Conservation (phyloP, 2,888 invertebrate species). For the Allophyes oxyacanthae region DNA sequence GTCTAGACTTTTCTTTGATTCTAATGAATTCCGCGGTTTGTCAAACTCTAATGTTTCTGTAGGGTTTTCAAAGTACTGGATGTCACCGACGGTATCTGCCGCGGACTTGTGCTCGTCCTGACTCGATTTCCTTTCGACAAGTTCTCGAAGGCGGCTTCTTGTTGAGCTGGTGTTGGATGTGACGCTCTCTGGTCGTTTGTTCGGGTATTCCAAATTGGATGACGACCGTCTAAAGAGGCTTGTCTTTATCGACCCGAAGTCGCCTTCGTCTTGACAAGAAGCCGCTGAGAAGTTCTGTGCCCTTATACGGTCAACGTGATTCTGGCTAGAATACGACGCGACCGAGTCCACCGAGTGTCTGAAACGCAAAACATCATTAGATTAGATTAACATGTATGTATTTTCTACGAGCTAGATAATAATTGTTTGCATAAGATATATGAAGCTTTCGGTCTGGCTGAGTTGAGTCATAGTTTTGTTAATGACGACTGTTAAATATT, state of each 20-base stretch:
- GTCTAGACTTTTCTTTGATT: slow-evolving; percentile 80
- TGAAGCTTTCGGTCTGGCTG: slow-evolving; percentile 66
- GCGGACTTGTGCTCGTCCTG: slow-evolving; percentile 86
- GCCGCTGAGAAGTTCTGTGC: slow-evolving; percentile 88
- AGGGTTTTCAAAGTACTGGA: slow-evolving; percentile 87
- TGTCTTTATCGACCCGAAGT: slow-evolving; percentile 87
- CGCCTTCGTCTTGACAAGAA: slow-evolving; percentile 88
- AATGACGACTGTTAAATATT: slow-evolving; percentile 69
- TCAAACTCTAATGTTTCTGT: slow-evolving; percentile 86
- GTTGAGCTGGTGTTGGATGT: slow-evolving; percentile 86
- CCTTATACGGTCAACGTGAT: slow-evolving; percentile 89
- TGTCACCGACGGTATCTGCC: slow-evolving; percentile 84
- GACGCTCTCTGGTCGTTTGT: slow-evolving; percentile 85
- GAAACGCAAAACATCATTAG: slow-evolving; percentile 77
- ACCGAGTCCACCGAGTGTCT: slow-evolving; percentile 90
- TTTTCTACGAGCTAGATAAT: slow-evolving; percentile 67
- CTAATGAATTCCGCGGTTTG: slow-evolving; percentile 79
- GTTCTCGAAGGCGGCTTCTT: slow-evolving; percentile 88
- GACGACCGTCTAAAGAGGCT: slow-evolving; percentile 86
- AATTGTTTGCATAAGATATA: slow-evolving; percentile 79
- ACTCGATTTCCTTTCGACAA: slow-evolving; percentile 87
- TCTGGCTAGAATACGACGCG: slow-evolving; percentile 90
- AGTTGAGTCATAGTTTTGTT: slow-evolving; percentile 69
- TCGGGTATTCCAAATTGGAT: slow-evolving; percentile 82
- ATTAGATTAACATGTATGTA: slow-evolving; percentile 79